These are phyloP conservation scores for Oreamnos americanus DNA, from an alignment of 2,113 vertebrate species.

Conservation along the genomic window DNA sequence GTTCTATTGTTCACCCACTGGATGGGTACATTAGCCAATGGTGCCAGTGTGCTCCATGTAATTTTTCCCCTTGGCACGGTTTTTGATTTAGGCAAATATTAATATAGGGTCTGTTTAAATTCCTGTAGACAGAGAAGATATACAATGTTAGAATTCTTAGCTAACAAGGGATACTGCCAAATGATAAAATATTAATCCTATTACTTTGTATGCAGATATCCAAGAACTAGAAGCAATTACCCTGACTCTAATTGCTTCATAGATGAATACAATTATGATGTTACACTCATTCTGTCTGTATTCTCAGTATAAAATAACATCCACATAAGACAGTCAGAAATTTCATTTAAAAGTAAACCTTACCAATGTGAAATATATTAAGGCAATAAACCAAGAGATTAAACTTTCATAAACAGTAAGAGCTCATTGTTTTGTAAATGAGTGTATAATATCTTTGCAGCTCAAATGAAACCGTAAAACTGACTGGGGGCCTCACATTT, in stretches of 20 bases:
- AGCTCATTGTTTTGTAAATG: constrained; percentile 93
- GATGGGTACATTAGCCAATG: background rate
- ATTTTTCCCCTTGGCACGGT: background rate
- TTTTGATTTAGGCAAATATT: constrained; percentile 65
- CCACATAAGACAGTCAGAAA: constrained; percentile 78
- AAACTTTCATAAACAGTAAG: constrained; percentile 89
- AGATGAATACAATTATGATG: constrained; percentile 82
- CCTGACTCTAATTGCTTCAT: constrained; percentile 82
- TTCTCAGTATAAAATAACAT: constrained; percentile 77
- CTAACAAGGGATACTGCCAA: constrained; percentile 79
- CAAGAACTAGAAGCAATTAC: constrained; percentile 80
- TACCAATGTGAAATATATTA: constrained; percentile 85
- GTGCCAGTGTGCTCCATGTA: background rate
- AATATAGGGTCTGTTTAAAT: constrained; percentile 66
- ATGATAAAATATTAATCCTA: constrained; percentile 85
- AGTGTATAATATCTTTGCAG: constrained; percentile 84
- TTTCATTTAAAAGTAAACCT: constrained; percentile 84
- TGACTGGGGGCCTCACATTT: constrained; percentile 75
- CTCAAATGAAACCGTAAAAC: constrained; percentile 84
- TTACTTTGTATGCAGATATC: constrained; percentile 80
- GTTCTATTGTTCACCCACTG: background rate
- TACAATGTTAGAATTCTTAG: constrained; percentile 65
- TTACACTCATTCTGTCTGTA: constrained; percentile 79
- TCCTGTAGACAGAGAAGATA: constrained; percentile 72
- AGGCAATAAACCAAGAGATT: constrained; percentile 87